A percentile compares a stretch with the other conserved stretches of the same genome.
Conservation (phyloP, 2,888 invertebrate genomes). For the Harpalus rubripes region DNA sequence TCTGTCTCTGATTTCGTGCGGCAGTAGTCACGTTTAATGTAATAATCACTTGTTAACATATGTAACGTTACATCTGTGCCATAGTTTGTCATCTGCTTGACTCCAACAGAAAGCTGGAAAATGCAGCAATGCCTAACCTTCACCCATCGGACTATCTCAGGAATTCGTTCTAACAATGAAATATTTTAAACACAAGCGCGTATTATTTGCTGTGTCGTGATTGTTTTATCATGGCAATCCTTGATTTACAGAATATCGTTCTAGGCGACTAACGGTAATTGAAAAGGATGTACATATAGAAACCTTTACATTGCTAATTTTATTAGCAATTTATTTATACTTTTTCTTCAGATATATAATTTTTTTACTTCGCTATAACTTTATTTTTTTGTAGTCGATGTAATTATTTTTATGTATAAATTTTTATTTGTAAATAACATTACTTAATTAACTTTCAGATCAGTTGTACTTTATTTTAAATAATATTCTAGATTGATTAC, state of each 20-base stretch:
- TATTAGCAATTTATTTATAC: conserved; percentile 19
- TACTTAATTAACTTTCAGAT: background rate
- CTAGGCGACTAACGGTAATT: conserved; percentile 33
- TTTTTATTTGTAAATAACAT: background rate
- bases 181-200: conserved; percentile 32
- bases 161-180: conserved; percentile 31
- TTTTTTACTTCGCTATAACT: conserved; percentile 12
- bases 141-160: conserved; percentile 13
- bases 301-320: conserved; percentile 44
- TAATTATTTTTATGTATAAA: conserved; percentile 33
- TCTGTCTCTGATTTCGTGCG: background rate
- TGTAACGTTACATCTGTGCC: background rate
- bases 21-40: conserved; percentile 27
- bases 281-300: conserved; percentile 16
- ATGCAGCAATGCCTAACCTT: conserved; percentile 39
- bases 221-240: conserved; percentile 48
- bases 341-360: conserved; percentile 28
- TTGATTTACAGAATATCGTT: conserved; percentile 38
- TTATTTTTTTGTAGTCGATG: conserved; percentile 3
- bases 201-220: conserved; percentile 34
- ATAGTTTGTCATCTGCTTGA: conserved; percentile 17
- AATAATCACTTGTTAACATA: conserved; percentile 36
- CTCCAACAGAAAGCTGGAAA: conserved; percentile 18
- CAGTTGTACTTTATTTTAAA: background rate
- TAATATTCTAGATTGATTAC: background rate